Evolutionary conservation across 2,797 vertebrate genomes (phyloP), one percentile per base, ranked within the genome.

Genomic region (Perdix hodgsoniae): DNA sequence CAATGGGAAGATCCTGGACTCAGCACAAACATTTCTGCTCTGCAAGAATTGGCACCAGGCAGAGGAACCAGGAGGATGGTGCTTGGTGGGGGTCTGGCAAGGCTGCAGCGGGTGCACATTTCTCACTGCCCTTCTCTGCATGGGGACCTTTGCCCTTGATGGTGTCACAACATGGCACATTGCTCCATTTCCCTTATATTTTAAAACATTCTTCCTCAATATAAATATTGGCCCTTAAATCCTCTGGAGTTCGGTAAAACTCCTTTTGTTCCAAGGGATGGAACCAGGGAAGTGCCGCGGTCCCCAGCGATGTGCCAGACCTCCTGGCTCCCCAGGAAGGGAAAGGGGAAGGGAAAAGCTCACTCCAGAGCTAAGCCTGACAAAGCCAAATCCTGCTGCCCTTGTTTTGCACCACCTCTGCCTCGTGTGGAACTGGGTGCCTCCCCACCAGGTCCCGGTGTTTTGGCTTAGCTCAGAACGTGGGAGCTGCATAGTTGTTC

Each of bases 311-410:
- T 0, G 1, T 4, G 44, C 59, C n/a, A 66, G 22, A 88, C 70
- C 66, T 83, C 29, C 52, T 3, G 9, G 4, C 70, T 83, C 10
- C 73, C 23, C 9, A 14, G 27, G 1, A 13, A 50, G 56, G 60
- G 13, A 49, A 54, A 3, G 52, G 57, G 37, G 61, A 76, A 90
- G 66, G 44, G 17, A 42, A 52, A 57, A 39, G 11, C 75, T 77
- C 54, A 56, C 7, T 45, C 40, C 72, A 77, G 6, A 52, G 63
- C 31, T 26, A 75, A 78, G 22, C 33, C 69, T 42, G 60, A 56
- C 1, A 4, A 70, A n/a, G 4, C 8, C 23, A 2, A 3, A 2
- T 63, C 71, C 50, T 0, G 0, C 71, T 33, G 26, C 1, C 0
- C 47, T 66, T 11, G 3, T 40, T 60, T 47, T 0, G 1, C 70